A percentile compares a stretch with the other conserved stretches of the same genome.
phyloP scores from a whole-genome alignment of 2,113 vertebrate genomes.

The Saccopteryx bilineata region DNA sequence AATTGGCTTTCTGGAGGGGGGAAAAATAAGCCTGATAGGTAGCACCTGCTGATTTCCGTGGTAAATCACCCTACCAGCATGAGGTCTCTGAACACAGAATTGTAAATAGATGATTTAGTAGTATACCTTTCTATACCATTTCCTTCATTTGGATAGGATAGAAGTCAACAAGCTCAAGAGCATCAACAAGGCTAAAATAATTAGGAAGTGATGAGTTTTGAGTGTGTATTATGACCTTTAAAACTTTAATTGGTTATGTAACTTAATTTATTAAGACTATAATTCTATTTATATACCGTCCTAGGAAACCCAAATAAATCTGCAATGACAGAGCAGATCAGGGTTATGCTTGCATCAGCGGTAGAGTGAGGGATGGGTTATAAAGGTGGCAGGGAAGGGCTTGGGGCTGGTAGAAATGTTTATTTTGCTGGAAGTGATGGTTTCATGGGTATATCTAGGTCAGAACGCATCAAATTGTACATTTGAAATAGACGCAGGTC shows the following conservation, averaged over 20 bases:
- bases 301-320: background rate
- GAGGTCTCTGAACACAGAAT: background rate
- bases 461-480: background rate
- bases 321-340: background rate
- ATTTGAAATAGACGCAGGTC: background rate
- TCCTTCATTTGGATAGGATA: background rate
- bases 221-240: background rate
- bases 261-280: background rate
- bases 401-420: background rate
- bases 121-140: background rate
- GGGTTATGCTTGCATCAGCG: background rate
- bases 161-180: background rate
- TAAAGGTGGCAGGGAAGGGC: background rate
- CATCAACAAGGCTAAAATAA: background rate
- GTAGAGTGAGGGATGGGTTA: background rate
- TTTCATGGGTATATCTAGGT: background rate
- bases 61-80: background rate
- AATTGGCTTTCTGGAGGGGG: background rate
- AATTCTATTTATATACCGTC: background rate
- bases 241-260: background rate
- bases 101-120: background rate
- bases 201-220: background rate
- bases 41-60: background rate
- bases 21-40: background rate
- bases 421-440: background rate